Percentiles rank a stretch among this genome's conserved stretches.
phyloP scores from a whole-genome alignment of 2,113 vertebrate species.

The Nicator chloris region DNA sequence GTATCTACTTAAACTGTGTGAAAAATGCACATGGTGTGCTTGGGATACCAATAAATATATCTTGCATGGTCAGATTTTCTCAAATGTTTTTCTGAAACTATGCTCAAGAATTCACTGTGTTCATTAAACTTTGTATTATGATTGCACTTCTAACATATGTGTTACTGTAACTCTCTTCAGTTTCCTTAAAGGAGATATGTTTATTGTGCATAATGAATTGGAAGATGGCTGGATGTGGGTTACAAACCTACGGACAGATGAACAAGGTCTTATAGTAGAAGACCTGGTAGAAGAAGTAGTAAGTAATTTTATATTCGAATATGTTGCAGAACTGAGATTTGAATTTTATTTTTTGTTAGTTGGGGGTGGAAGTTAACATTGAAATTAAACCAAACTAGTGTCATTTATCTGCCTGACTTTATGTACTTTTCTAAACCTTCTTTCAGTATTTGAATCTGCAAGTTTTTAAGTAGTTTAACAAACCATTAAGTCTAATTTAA shows the following conservation, averaged over 20 bases:
- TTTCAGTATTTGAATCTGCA: not conserved
- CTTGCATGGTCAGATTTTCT: not conserved
- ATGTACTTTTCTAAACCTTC: not conserved
- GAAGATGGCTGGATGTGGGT: slow-evolving; percentile 99
- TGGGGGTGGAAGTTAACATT: not conserved
- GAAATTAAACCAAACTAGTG: not conserved
- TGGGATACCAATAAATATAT: not conserved
- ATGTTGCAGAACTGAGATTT: not conserved
- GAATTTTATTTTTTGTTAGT: not conserved
- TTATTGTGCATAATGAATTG: slow-evolving; percentile 98
- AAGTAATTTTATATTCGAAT: slow-evolving; percentile 65
- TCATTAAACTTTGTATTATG: not conserved
- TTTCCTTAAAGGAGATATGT: slow-evolving; percentile 98
- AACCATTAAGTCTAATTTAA: not conserved
- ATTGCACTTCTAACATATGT: not conserved
- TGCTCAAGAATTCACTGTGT: not conserved
- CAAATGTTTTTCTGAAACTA: not conserved
- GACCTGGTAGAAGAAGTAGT: slow-evolving; percentile 96
- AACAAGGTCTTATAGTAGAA: slow-evolving; percentile 96
- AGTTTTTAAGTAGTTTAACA: not conserved
- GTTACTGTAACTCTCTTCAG: slow-evolving; percentile 65
- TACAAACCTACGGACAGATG: slow-evolving; percentile 92
- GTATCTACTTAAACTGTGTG: not conserved
- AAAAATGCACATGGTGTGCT: not conserved
- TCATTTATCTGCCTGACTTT: not conserved